These are phyloP conservation scores for Poeciliopsis paucimaculata DNA, from an alignment of 2,797 vertebrate species.

Conservation along the genomic window DNA sequence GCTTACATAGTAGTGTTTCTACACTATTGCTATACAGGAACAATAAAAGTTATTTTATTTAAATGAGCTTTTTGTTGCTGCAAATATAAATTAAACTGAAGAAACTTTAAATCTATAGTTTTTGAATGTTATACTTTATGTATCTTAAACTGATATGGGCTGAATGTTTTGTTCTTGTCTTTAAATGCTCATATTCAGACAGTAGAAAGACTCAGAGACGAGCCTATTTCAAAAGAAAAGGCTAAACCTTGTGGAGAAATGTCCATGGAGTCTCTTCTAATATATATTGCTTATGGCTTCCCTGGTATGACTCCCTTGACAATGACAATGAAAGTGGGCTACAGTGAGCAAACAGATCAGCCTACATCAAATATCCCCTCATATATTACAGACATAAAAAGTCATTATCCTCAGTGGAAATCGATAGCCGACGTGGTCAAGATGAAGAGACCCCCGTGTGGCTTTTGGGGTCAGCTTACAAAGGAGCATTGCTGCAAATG, in stretches of 20 bases:
- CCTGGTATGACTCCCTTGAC: slow-evolving; percentile 67
- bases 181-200: not conserved
- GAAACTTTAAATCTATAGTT: not conserved
- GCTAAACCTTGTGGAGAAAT: slow-evolving; percentile 44
- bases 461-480: slow-evolving; percentile 76
- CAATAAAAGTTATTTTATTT: not conserved
- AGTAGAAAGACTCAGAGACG: slow-evolving; percentile 10
- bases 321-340: slow-evolving; percentile 70
- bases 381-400: slow-evolving; percentile 80
- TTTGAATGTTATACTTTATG: not conserved
- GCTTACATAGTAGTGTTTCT: not conserved
- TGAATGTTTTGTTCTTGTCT: not conserved
- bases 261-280: slow-evolving; percentile 51
- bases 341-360: slow-evolving; percentile 74
- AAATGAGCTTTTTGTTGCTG: not conserved
- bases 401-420: slow-evolving; percentile 78
- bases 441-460: slow-evolving; percentile 75
- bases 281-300: slow-evolving; percentile 58
- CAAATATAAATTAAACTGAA: not conserved
- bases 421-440: slow-evolving; percentile 75
- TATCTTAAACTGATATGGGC: not conserved
- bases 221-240: slow-evolving; percentile 36
- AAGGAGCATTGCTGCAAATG: slow-evolving; percentile 70
- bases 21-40: not conserved
- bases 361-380: slow-evolving; percentile 74